Evolutionary conservation across 2,888 invertebrate genomes (phyloP).

Genomic region (Lasioglossum oenotherae): DNA sequence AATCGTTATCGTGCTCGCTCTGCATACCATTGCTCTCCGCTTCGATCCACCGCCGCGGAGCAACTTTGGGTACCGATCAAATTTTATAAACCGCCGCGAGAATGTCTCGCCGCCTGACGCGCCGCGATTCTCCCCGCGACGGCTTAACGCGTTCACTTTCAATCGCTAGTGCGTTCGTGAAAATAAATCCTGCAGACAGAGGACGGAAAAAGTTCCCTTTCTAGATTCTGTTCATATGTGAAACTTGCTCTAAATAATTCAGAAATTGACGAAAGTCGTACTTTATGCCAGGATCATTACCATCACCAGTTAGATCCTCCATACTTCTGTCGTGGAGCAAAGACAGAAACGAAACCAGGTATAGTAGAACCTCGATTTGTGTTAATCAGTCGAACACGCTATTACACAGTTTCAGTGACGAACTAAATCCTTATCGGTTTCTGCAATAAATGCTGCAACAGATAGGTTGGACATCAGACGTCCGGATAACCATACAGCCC

Average conservation of each 20-base stretch:
- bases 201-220: background rate
- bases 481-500: too few relatives aligned
- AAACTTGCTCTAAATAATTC: background rate
- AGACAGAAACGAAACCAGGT: too few relatives aligned
- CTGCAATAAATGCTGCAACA: too few relatives aligned
- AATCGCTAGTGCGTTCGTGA: background rate
- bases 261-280: too few relatives aligned
- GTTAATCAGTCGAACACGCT: background rate
- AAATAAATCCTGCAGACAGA: background rate
- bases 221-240: too few relatives aligned
- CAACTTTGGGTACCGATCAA: background rate
- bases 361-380: background rate
- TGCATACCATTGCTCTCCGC: background rate
- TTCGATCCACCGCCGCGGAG: background rate
- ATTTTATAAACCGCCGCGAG: background rate
- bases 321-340: too few relatives aligned
- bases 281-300: too few relatives aligned
- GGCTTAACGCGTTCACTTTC: background rate
- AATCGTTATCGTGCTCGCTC: slow-evolving; percentile 19
- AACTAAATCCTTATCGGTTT: too few relatives aligned
- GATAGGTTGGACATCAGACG: too few relatives aligned
- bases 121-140: background rate
- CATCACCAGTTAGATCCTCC: too few relatives aligned
- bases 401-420: too few relatives aligned
- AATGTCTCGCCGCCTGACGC: background rate